Conservation (phyloP, 2,113 vertebrate species). For the Hippocampus mohnikei region DNA sequence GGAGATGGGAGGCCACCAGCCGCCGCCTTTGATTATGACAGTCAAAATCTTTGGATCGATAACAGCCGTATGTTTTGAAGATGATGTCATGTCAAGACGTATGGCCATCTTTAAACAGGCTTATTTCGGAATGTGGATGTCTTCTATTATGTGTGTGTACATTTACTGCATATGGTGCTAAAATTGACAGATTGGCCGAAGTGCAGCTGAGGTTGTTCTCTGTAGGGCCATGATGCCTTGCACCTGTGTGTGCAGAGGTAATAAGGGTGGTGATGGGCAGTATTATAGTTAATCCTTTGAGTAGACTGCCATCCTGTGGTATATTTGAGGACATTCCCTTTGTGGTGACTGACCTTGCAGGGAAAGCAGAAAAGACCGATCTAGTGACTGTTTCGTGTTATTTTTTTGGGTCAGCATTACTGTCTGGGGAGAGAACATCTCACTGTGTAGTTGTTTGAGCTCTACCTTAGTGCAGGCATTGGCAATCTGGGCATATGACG, state of each 20-base stretch:
- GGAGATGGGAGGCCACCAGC: neutral
- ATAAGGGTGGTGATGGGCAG: slow-evolving; percentile 4
- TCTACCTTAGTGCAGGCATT: slow-evolving; percentile 1
- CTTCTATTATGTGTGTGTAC: neutral
- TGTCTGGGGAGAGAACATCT: neutral
- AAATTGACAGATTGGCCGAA: slow-evolving; percentile 1
- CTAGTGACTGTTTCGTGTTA: neutral
- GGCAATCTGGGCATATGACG: slow-evolving; percentile 15
- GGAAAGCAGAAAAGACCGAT: neutral
- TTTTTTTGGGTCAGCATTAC: slow-evolving; percentile 4
- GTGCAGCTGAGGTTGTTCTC: slow-evolving; percentile 16
- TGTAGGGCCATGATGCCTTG: slow-evolving; percentile 47
- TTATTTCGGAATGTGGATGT: neutral
- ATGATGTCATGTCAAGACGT: neutral
- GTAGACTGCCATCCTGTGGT: slow-evolving; percentile 56
- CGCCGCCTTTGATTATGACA: neutral
- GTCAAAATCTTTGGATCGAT: slow-evolving; percentile 9
- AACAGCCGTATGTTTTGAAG: neutral
- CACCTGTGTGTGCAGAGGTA: slow-evolving; percentile 46
- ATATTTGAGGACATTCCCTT: neutral
- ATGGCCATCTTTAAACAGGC: neutral
- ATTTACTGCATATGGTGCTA: neutral
- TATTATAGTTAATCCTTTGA: slow-evolving; percentile 7
- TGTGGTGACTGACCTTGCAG: neutral
- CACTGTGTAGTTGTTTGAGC: slow-evolving; percentile 5